Conservation (phyloP, 2,113 vertebrate species). For the Cyanoliseus patagonus region DNA sequence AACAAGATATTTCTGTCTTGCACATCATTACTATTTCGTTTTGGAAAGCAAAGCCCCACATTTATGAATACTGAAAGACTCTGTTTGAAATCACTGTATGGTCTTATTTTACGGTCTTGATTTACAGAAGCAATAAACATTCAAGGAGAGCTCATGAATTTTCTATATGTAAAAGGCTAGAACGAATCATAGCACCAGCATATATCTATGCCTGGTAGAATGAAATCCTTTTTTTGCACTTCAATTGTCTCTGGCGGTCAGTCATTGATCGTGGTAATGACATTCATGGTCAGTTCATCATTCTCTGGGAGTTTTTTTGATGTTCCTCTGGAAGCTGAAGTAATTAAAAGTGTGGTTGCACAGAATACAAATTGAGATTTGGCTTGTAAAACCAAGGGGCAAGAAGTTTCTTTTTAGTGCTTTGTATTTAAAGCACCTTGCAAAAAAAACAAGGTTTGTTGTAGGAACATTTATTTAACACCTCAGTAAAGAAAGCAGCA, state of each 20-base stretch:
- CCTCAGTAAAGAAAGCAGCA: background rate
- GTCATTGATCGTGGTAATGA: background rate
- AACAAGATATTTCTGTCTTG: slow-evolving; percentile 29
- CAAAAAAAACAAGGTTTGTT: background rate
- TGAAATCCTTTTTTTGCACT: background rate
- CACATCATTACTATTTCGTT: slow-evolving; percentile 6
- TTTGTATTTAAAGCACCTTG: background rate
- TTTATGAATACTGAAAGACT: slow-evolving; percentile 54
- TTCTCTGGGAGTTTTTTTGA: background rate
- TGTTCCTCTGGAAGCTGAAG: background rate
- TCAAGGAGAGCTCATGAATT: slow-evolving; percentile 29
- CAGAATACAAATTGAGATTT: background rate
- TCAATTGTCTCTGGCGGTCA: background rate
- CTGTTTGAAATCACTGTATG: slow-evolving; percentile 30
- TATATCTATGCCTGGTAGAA: background rate
- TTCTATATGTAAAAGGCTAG: background rate
- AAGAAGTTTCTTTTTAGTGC: background rate
- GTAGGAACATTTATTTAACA: slow-evolving; percentile 6
- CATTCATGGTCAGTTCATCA: background rate
- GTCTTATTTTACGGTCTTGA: slow-evolving; percentile 6
- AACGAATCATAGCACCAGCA: background rate
- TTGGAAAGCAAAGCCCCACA: background rate
- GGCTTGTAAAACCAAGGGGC: background rate
- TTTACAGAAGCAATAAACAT: slow-evolving; percentile 2
- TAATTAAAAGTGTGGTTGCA: background rate